A percentile compares a stretch with the other conserved stretches of the same genome.
Evolutionary conservation across 2,888 invertebrate species (phyloP).

Genomic region (Gymnosoma rotundatum): DNA sequence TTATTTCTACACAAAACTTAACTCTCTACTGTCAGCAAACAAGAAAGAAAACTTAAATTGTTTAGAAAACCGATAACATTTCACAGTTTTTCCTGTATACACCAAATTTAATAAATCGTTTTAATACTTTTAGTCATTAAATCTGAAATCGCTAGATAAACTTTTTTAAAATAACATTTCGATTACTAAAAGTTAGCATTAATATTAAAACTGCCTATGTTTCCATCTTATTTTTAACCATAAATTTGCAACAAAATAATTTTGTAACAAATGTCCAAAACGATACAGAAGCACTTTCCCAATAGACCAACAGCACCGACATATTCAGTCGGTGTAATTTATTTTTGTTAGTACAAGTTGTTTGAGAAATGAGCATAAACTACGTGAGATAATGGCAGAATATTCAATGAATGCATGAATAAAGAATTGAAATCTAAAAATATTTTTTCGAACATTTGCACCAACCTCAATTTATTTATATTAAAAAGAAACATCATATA

Average conservation of each 20-base stretch:
- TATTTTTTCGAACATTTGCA: background rate
- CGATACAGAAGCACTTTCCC: background rate
- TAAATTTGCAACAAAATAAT: too few species aligned
- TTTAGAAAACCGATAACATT: too few species aligned
- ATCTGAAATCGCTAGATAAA: too few species aligned
- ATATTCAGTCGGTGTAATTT: constrained; percentile 28
- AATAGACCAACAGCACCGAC: background rate
- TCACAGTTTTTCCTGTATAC: too few species aligned
- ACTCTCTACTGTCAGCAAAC: too few species aligned
- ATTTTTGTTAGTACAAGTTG: constrained; percentile 43
- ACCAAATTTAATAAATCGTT: background rate
- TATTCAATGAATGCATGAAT: constrained; percentile 49
- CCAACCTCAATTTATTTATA: background rate
- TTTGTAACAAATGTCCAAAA: constrained; percentile 1
- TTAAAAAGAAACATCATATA: constrained; percentile 8
- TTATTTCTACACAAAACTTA: too few species aligned
- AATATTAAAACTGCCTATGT: background rate
- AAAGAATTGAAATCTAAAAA: constrained; percentile 3
- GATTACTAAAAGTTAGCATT: background rate
- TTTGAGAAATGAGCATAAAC: constrained; percentile 46
- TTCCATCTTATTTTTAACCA: background rate
- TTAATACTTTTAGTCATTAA: too few species aligned
- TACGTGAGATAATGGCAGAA: constrained; percentile 66
- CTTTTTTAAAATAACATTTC: too few species aligned
- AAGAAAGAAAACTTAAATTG: too few species aligned